A percentile compares a stretch with the other conserved stretches of the same genome.
Conservation (phyloP, 2,888 invertebrate genomes). For the Rhimphoctona megacephalus region DNA sequence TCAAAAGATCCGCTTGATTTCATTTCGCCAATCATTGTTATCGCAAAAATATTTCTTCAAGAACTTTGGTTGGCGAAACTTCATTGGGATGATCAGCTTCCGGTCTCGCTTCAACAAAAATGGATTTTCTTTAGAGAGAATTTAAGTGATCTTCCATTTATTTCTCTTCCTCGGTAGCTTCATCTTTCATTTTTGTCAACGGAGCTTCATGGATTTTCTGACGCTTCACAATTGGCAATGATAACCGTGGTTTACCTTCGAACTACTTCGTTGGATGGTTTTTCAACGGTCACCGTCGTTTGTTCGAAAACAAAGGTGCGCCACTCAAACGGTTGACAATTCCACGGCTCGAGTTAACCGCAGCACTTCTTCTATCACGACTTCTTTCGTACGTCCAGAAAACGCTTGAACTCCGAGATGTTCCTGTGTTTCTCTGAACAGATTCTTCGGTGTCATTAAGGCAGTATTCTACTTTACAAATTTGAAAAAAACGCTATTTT, state of each 20-base stretch:
- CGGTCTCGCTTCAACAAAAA: background rate
- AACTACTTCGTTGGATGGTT: background rate
- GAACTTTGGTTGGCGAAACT: slow-evolving; percentile 29
- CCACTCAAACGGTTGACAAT: slow-evolving; percentile 65
- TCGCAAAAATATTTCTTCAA: background rate
- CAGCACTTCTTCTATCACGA: slow-evolving; percentile 45
- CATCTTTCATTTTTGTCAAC: background rate
- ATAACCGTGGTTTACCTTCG: background rate
- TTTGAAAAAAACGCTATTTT: too few relatives aligned
- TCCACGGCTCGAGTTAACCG: slow-evolving; percentile 61
- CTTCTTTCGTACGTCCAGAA: slow-evolving; percentile 41
- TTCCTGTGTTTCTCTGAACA: slow-evolving; percentile 49
- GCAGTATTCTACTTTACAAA: too few relatives aligned
- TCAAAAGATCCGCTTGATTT: slow-evolving; percentile 14
- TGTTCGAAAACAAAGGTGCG: slow-evolving; percentile 49
- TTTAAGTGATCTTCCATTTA: background rate
- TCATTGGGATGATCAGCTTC: background rate
- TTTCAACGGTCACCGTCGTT: background rate
- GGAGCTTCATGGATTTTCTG: slow-evolving; percentile 36
- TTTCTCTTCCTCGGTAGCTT: slow-evolving; percentile 18
- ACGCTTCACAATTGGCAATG: slow-evolving; percentile 26
- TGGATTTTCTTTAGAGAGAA: slow-evolving; percentile 13
- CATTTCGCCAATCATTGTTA: background rate
- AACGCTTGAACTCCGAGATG: background rate
- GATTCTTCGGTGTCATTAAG: slow-evolving; percentile 61